Base-by-base conservation (phyloP, 2,113 vertebrate genomes). In the Pycnonotus jocosus region DNA sequence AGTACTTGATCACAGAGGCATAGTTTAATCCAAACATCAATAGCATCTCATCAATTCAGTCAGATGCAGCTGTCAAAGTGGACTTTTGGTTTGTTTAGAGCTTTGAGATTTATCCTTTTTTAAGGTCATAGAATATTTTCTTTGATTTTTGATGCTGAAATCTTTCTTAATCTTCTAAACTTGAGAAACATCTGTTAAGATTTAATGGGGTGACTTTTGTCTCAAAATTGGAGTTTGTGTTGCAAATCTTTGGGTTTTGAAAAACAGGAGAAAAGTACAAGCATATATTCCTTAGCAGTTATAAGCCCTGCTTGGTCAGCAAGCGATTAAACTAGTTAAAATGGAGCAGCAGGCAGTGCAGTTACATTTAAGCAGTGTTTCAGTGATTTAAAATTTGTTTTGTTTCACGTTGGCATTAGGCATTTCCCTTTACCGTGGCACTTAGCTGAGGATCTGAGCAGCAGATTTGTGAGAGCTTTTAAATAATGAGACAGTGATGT, bases 21-120 rank as follows among this genome's bases (percentile, higher is more conserved):
- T 99, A 98, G 98, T 98, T 97, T 99, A 99, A 99, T 99, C 98
- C 98, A 93, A 98, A 99, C 98, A 99, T 99, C 99, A 98, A 99
- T 99, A 98, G 97, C 92, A 97, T 96, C 98, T 99, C 98, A 98
- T 99, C 99, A 99, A 97, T 98, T 98, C 98, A 97, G 87, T 98
- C 98, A 98, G 98, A 98, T 98, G 97, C 97, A 98, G 98, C 98
- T 98, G 98, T 98, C 98, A 98, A 96, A 98, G 94, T 98, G 97
- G 97, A 98, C 98, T 97, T 98, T 96, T 88, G 95, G 98, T 97
- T 98, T 98, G 98, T 99, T 98, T 98, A 98, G 98, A 98, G 97
- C 96, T 97, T 98, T 97, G 97, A 72, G 78, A 98, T 96, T 98
- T 97, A 98, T 98, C 97, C 97, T 96, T 98, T 98, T 98, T 98